Evolutionary conservation across 2,113 vertebrate species (phyloP).

Genomic region (Marmota monax): DNA sequence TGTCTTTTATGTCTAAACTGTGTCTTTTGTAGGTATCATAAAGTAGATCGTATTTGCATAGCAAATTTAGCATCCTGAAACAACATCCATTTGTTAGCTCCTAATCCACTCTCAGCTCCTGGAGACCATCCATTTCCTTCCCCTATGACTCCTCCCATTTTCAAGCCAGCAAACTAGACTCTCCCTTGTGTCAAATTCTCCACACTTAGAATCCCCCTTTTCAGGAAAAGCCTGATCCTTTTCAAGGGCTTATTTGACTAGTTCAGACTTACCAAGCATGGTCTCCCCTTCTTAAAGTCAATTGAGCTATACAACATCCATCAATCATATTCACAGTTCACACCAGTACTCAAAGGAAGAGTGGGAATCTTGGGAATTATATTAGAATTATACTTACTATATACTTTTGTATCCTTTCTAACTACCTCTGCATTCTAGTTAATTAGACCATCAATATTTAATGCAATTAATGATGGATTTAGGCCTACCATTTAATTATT

Average conservation of each 20-base stretch:
- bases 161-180: not conserved
- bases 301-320: not conserved
- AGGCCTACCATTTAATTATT: not conserved
- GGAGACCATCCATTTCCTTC: not conserved
- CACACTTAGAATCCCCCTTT: not conserved
- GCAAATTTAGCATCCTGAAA: not conserved
- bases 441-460: not conserved
- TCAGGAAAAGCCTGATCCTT: not conserved
- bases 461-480: not conserved
- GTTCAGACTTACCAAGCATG: not conserved
- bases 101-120: not conserved
- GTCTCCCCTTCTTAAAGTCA: slow-evolving; percentile 5
- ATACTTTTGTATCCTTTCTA: not conserved
- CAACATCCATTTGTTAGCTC: not conserved
- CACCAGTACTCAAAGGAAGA: not conserved
- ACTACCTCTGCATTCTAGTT: slow-evolving; percentile 20
- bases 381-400: not conserved
- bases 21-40: not conserved
- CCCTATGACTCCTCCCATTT: not conserved
- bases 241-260: not conserved
- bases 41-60: not conserved
- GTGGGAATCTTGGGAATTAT: not conserved
- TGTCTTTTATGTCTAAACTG: not conserved
- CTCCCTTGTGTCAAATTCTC: not conserved
- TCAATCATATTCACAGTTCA: not conserved